Percentiles rank a stretch among this genome's conserved stretches.
These are phyloP conservation scores for Ursus arctos DNA, from an alignment of 2,113 vertebrate species.

Conservation along the genomic window DNA sequence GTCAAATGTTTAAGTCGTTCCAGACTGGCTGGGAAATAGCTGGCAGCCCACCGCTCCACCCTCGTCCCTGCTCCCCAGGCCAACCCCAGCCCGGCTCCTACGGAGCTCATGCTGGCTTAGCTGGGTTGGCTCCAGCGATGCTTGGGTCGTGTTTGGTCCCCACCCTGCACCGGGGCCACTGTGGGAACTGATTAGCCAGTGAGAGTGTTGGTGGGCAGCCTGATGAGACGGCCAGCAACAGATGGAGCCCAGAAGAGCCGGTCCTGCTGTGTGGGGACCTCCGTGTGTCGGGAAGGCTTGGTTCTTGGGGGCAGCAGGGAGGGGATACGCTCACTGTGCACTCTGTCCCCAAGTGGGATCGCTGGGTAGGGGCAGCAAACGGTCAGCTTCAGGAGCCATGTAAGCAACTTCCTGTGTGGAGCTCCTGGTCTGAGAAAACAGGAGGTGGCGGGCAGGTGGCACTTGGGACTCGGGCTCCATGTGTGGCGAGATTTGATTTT, in stretches of 20 bases:
- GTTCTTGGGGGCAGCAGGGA: background rate
- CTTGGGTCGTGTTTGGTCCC: background rate
- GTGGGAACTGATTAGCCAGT: background rate
- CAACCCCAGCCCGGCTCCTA: background rate
- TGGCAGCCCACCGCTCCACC: fast-evolving
- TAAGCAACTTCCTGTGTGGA: no score
- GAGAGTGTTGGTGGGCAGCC: background rate
- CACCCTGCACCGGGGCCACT: background rate
- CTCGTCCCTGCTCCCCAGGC: background rate
- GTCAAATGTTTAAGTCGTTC: background rate
- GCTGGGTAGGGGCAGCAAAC: background rate
- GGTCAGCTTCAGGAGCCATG: background rate
- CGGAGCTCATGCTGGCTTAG: background rate
- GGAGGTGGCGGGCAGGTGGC: background rate
- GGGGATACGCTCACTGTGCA: fast-evolving
- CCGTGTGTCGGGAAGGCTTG: background rate
- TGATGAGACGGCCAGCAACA: background rate
- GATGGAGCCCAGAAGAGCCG: background rate
- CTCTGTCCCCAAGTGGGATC: background rate
- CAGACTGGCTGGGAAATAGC: background rate
- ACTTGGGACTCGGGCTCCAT: no score
- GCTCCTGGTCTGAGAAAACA: background rate
- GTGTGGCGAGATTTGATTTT: background rate
- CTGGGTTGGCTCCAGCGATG: background rate
- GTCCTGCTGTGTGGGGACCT: background rate